A percentile compares a stretch with the other conserved stretches of the same genome.
These are phyloP conservation scores for Laticauda colubrina DNA, from an alignment of 2,113 vertebrate genomes.

Conservation along the genomic window DNA sequence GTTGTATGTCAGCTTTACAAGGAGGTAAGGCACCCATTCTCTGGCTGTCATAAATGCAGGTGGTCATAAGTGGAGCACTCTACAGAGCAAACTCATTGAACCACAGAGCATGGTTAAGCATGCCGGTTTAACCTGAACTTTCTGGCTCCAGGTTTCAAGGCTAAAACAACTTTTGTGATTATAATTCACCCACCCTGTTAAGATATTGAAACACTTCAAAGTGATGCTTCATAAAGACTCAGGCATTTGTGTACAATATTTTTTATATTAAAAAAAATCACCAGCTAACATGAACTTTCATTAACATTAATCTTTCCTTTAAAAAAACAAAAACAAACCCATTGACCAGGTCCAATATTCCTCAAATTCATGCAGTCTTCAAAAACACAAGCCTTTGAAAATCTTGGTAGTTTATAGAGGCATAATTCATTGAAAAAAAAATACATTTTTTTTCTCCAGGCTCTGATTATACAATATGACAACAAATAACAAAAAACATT, in stretches of 20 bases:
- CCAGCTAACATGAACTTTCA: conserved; percentile 9
- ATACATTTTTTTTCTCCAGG: background rate
- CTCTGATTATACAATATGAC: background rate
- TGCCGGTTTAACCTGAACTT: background rate
- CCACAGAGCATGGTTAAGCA: background rate
- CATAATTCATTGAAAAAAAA: background rate
- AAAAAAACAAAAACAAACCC: background rate
- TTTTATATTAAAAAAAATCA: conserved; percentile 16
- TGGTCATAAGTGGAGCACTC: background rate
- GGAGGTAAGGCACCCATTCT: background rate
- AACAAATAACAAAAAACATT: background rate
- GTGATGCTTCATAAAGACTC: background rate
- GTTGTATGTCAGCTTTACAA: background rate
- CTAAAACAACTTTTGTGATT: background rate
- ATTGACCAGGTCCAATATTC: background rate
- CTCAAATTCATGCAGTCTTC: background rate
- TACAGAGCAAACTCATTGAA: background rate
- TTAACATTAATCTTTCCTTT: conserved; percentile 6
- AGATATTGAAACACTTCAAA: background rate
- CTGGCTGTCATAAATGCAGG: background rate
- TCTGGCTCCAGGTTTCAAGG: background rate
- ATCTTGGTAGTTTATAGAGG: background rate
- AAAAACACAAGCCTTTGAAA: background rate
- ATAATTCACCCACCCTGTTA: background rate
- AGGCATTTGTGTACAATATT: background rate